A percentile compares a stretch with the other conserved stretches of the same genome.
Evolutionary conservation across 2,113 vertebrate genomes (phyloP).

Genomic region (Rana temporaria): DNA sequence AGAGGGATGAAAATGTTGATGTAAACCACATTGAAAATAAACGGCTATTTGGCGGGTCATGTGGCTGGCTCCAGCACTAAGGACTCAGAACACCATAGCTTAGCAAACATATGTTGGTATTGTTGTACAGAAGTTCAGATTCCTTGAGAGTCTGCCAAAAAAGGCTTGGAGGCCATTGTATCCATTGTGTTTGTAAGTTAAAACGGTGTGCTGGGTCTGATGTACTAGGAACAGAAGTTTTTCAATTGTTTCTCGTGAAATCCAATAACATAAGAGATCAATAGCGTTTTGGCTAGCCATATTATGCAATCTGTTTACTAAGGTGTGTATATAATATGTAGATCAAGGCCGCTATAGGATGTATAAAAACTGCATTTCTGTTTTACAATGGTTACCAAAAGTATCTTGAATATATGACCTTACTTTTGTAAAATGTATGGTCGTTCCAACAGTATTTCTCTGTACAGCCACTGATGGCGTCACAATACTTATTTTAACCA

Average conservation of each 20-base stretch:
- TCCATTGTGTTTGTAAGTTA: neutral
- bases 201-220: neutral
- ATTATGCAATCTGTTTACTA: neutral
- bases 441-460: too few relatives aligned
- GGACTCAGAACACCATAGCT: neutral
- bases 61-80: constrained; percentile 1
- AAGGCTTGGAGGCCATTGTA: neutral
- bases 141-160: neutral
- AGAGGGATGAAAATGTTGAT: neutral
- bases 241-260: neutral
- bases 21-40: constrained; percentile 14
- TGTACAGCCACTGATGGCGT: too few relatives aligned
- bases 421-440: too few relatives aligned
- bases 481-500: too few relatives aligned
- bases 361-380: too few relatives aligned
- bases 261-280: neutral
- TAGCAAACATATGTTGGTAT: constrained; percentile 15
- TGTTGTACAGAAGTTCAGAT: neutral
- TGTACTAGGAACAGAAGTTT: neutral
- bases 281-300: neutral
- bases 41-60: constrained; percentile 10
- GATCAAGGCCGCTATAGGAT: too few relatives aligned
- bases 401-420: too few relatives aligned
- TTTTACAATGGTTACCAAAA: too few relatives aligned
- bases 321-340: neutral